These are phyloP conservation scores for Isaurus tuberculatus DNA, from an alignment of 92 coral and sea anemone genomes.

Conservation along the genomic window DNA sequence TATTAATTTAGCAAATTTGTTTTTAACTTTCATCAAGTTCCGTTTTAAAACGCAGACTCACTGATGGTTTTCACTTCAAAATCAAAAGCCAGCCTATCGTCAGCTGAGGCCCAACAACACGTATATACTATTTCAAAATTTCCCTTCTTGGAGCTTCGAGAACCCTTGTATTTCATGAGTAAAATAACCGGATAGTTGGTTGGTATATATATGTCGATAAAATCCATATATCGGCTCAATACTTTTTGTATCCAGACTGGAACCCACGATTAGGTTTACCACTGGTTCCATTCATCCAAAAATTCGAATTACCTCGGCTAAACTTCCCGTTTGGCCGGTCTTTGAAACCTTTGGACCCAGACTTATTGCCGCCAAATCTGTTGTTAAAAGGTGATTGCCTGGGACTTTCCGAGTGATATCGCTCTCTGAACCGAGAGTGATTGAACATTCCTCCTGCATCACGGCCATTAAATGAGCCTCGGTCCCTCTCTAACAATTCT, in stretches of 20 bases:
- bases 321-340: slow-evolving; percentile 30
- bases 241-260: slow-evolving; percentile 1
- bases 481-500: slow-evolving; percentile 68
- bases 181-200: neutral
- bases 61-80: neutral
- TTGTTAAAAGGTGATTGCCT: slow-evolving; percentile 52
- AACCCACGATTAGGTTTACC: slow-evolving; percentile 39
- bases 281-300: slow-evolving; percentile 15
- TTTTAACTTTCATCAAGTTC: neutral
- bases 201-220: neutral
- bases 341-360: slow-evolving; percentile 37
- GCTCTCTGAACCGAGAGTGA: slow-evolving; percentile 56
- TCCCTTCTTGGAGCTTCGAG: neutral
- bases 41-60: neutral
- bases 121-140: neutral
- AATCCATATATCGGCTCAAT: neutral
- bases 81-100: too few species aligned
- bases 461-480: slow-evolving; percentile 56
- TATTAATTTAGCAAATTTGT: neutral
- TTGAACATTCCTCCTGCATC: slow-evolving; percentile 38
- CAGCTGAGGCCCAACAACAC: too few species aligned
- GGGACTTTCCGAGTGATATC: slow-evolving; percentile 51
- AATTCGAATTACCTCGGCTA: slow-evolving; percentile 37
- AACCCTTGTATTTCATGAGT: neutral
- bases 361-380: slow-evolving; percentile 27